Base-by-base conservation (phyloP, 1,140 invertebrate species). In the Drosophila parabipectinata region DNA sequence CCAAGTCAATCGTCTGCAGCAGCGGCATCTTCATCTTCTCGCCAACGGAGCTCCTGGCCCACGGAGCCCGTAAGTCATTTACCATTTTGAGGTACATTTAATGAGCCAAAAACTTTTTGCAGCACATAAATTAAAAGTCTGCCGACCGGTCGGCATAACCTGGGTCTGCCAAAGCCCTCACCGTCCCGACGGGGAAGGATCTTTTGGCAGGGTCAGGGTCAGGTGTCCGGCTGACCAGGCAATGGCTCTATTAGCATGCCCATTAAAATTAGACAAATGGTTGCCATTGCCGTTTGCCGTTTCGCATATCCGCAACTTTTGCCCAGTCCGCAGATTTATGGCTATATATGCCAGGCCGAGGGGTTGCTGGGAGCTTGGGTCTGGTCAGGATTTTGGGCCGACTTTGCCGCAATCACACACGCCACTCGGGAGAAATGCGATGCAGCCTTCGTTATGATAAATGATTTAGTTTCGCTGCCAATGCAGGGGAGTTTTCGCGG, bases 251-350 rank as follows among this genome's bases (percentile, higher is more conserved):
- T 88, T 88, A 88, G 83, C 83, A 88, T 88, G 83, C 63, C 83
- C 83, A 88, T 88, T 88, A 88, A 88, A 88, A 88, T 88, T 88
- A 88, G 83, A 88, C 83, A 88, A 88, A 88, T 88, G 83, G 83
- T 75, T 72, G 82, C 78, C 66, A 72, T 76, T 79, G 64, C 80
- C 67, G 48, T 62, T 73, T 76, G 72, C 79, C 79, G 63, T 79
- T 82, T 87, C 82, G 78, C 82, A 87, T 87, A 87, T 87, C 81
- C 83, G 83, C 83, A 82, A 72, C 57, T 87, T 67, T 78, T 44
- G 60, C 47, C 52, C 60, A 66, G 56, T 39, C 67, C 39, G 75
- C 72, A 88, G 74, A 87, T 87, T 87, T 87, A 87, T 87, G 78
- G 75, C 71, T 53, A 69, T 58, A 44, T 44, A 15, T 18, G 10